Percentiles rank a stretch among this genome's conserved stretches.
Evolutionary conservation across 2,888 invertebrate genomes (phyloP).

Genomic region (Xylocampa areola): DNA sequence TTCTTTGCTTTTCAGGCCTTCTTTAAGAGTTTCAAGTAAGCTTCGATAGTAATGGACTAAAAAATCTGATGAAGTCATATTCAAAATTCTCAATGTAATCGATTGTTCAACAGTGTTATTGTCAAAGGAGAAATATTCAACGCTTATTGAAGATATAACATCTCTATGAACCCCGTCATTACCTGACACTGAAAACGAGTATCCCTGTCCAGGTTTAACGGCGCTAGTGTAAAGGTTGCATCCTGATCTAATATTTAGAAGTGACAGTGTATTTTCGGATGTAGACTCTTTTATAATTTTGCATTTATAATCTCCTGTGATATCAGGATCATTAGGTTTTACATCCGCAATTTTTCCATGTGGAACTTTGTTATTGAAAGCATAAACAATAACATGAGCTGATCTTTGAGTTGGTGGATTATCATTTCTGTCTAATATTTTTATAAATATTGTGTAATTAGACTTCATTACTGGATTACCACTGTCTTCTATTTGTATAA

Average conservation of each 20-base stretch:
- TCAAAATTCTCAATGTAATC: constrained; percentile 93
- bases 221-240: constrained; percentile 95
- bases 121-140: constrained; percentile 94
- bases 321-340: constrained; percentile 97
- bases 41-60: constrained; percentile 94
- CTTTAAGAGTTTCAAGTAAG: constrained; percentile 92
- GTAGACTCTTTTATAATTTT: constrained; percentile 93
- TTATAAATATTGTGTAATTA: constrained; percentile 93
- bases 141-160: constrained; percentile 95
- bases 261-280: constrained; percentile 88
- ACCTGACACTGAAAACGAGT: constrained; percentile 94
- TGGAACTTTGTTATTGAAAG: constrained; percentile 94
- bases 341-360: constrained; percentile 96
- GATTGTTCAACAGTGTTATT: constrained; percentile 96
- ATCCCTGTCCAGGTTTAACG: constrained; percentile 92
- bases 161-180: constrained; percentile 97
- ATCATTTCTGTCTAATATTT: constrained; percentile 96
- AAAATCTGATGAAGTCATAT: constrained; percentile 93
- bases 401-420: constrained; percentile 96
- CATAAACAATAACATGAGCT: constrained; percentile 94
- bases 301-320: constrained; percentile 96
- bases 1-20: constrained; percentile 91
- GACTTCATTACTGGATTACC: constrained; percentile 95
- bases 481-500: constrained; percentile 96
- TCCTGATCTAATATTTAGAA: constrained; percentile 92